A percentile compares a stretch with the other conserved stretches of the same genome.
Conservation (phyloP, 2,113 vertebrate species). For the Coptodon rendalli region DNA sequence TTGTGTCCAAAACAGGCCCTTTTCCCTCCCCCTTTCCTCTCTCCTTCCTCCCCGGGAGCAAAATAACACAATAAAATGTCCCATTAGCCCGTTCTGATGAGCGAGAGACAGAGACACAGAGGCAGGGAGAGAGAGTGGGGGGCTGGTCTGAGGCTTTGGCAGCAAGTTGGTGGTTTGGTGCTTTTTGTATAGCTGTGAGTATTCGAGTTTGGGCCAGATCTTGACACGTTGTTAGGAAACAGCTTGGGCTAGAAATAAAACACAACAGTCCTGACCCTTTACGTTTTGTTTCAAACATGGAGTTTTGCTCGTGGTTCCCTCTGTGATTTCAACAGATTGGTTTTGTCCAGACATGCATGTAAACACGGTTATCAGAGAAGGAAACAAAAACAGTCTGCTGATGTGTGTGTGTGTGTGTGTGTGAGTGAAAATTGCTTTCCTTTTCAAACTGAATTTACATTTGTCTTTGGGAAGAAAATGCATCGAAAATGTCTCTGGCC, state of each 20-base stretch:
- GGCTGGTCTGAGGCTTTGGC: not conserved
- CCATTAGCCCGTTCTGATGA: not conserved
- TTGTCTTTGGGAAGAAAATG: slow-evolving; percentile 32
- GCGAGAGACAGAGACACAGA: not conserved
- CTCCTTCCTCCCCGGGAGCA: not conserved
- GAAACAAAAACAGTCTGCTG: not conserved
- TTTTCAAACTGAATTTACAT: slow-evolving; percentile 50
- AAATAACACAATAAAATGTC: not conserved
- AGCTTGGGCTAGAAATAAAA: not conserved
- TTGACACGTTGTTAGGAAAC: not conserved
- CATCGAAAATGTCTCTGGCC: slow-evolving; percentile 32
- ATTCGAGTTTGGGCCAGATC: not conserved
- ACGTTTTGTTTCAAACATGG: not conserved
- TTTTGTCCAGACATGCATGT: slow-evolving; percentile 24
- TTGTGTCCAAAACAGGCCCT: not conserved
- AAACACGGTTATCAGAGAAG: slow-evolving; percentile 45
- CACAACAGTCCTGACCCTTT: not conserved
- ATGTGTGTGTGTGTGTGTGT: not conserved
- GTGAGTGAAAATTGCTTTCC: slow-evolving; percentile 40
- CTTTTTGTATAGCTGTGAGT: not conserved
- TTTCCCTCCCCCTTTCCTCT: not conserved
- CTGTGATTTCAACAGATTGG: slow-evolving; percentile 41
- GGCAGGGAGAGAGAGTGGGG: not conserved
- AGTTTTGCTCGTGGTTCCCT: not conserved
- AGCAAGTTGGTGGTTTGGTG: not conserved